These are phyloP conservation scores for Rhadina sibilatrix DNA, from an alignment of 2,113 vertebrate species.

Conservation along the genomic window DNA sequence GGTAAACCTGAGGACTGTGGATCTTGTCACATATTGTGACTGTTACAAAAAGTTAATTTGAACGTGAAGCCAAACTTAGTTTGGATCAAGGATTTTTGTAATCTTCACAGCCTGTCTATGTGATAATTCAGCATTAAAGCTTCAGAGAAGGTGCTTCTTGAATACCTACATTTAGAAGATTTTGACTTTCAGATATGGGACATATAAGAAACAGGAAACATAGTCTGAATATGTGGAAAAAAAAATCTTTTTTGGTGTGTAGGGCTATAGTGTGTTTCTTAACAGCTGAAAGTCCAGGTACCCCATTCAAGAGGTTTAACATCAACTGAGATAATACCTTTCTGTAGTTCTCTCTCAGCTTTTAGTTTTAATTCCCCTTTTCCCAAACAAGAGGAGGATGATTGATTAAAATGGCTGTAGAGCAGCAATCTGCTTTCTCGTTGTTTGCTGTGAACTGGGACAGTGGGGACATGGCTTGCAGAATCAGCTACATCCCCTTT, in stretches of 20 bases:
- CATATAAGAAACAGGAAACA: neutral
- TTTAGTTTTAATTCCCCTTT: conserved; percentile 10
- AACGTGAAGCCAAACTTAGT: neutral
- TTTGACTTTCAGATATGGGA: neutral
- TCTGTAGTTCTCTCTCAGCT: neutral
- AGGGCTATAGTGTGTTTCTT: neutral
- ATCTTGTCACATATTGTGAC: neutral
- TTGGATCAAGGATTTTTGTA: neutral
- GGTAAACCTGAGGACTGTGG: neutral
- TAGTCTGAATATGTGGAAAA: neutral
- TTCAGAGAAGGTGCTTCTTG: neutral
- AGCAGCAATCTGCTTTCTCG: neutral
- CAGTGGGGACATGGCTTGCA: neutral
- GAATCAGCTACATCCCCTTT: neutral
- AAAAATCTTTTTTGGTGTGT: neutral
- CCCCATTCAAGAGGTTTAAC: neutral
- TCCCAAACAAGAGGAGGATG: neutral
- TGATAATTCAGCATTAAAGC: neutral
- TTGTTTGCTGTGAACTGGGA: neutral
- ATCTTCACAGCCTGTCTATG: neutral
- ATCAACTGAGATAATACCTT: neutral
- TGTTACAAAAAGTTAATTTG: neutral
- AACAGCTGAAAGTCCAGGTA: neutral
- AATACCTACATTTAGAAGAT: neutral
- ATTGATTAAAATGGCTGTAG: conserved; percentile 10